A percentile compares a stretch with the other conserved stretches of the same genome.
Evolutionary conservation across 2,113 vertebrate species (phyloP).

Genomic region (Mormyrus iriodes): DNA sequence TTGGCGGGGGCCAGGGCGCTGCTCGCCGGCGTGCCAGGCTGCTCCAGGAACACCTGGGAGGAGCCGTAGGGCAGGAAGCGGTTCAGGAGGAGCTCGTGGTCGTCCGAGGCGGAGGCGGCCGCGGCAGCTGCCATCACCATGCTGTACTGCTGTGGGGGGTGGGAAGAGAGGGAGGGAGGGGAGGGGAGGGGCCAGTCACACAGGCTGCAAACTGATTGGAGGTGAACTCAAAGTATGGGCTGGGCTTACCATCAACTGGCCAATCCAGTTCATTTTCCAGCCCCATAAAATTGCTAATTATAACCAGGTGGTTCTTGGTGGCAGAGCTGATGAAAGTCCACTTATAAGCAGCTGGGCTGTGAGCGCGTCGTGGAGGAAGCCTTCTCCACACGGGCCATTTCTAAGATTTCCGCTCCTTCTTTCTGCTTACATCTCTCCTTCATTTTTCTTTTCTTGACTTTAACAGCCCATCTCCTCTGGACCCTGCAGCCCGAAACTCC

Average conservation of each 20-base stretch:
- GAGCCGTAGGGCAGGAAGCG: slow-evolving; percentile 90
- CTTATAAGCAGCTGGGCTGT: background rate
- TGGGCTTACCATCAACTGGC: background rate
- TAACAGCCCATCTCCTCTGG: background rate
- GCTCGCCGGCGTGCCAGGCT: slow-evolving; percentile 71
- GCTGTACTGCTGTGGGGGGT: slow-evolving; percentile 79
- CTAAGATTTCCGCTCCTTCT: background rate
- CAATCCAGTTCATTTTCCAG: background rate
- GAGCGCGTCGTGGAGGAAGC: background rate
- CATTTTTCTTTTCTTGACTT: background rate
- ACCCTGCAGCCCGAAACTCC: background rate
- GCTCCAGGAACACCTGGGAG: slow-evolving; percentile 92
- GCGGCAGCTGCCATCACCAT: slow-evolving; percentile 89
- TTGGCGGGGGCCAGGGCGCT: slow-evolving; percentile 70
- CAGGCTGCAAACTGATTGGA: background rate
- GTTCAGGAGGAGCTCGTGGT: slow-evolving; percentile 85
- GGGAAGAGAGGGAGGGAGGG: background rate
- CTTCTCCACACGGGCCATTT: background rate
- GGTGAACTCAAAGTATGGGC: background rate
- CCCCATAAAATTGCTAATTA: background rate
- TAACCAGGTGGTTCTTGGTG: background rate
- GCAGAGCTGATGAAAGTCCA: background rate
- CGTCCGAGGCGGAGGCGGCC: slow-evolving; percentile 81
- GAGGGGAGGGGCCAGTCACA: background rate
- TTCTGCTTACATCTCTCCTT: background rate